Evolutionary conservation across 2,113 vertebrate species (phyloP), one percentile per base, ranked within the genome.

Genomic region (Ceratotherium simum): DNA sequence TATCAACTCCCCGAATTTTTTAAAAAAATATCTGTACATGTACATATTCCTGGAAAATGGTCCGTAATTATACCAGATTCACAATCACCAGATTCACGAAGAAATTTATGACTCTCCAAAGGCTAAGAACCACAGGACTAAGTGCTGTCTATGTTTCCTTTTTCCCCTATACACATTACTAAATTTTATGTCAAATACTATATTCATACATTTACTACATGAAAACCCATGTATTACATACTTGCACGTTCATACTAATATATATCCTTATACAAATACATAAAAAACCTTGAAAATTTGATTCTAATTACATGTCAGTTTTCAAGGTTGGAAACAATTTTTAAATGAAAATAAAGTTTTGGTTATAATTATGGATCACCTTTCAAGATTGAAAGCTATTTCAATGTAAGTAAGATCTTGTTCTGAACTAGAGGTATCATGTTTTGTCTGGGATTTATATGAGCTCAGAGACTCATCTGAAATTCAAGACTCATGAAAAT

Each of bases 401-500:
- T 80, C 76, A 95, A 83, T 76, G 11, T 85, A 72, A 67, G 23
- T 69, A 79, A 84, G 33, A 72, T 78, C 25, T 90, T 70, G 72
- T 79, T 78, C 18, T 81, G 62, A 92, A 83, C 14, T 85, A 70
- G 48, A 72, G 13, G 3, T 73, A 54, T 62, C 33, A 29, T 42
- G 16, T 93, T 97, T 91, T 92, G n/a, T 42, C 48, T 73, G 70
- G 7, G 13, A 60, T 83, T 91, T 96, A 27, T 81, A 65, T 78
- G 31, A 82, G 18, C 5, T 79, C 51, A 78, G 39, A 67, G 6
- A 76, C 8, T 3, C 36, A n/a, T 58, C 3, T 56, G 27, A 95
- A 96, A 85, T 72, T 46, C 36, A 93, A 95, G 46, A 67, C 69
- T 94, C 39, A 58, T 42, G 64, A 85, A 95, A 91, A 88, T 92